Conservation (phyloP, 1,140 invertebrate genomes). For the Holotrichia oblita region DNA sequence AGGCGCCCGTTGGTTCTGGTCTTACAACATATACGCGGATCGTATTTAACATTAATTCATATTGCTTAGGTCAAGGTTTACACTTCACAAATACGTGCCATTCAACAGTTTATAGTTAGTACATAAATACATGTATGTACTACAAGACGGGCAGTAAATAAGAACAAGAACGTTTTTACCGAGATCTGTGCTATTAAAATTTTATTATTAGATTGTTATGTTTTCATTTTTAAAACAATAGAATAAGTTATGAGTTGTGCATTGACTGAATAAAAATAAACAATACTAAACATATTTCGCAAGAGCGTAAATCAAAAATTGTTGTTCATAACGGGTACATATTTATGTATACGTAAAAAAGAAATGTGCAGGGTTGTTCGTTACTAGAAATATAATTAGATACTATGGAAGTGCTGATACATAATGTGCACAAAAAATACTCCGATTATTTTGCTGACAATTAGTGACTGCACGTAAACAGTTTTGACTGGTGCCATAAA, state of each 20-base stretch:
- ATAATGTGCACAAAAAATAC: no score
- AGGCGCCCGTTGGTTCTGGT: conserved; percentile 1
- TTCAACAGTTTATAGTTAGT: conserved; percentile 22
- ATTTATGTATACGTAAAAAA: neutral
- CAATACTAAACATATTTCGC: neutral
- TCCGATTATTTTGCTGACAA: no score
- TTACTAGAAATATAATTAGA: no score
- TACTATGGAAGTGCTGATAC: no score
- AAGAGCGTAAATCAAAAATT: neutral
- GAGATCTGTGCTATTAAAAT: neutral
- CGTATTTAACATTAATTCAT: conserved; percentile 23
- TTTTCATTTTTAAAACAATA: neutral
- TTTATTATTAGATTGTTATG: conserved; percentile 16
- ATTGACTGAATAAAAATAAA: neutral
- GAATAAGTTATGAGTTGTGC: neutral
- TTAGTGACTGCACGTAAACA: no score
- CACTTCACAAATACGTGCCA: conserved; percentile 26
- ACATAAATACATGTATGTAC: neutral
- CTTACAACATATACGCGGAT: conserved; percentile 26
- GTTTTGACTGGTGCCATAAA: no score
- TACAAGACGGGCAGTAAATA: neutral
- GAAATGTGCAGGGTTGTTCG: no score
- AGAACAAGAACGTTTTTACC: neutral
- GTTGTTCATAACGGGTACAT: neutral
- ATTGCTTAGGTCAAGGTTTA: conserved; percentile 35